These are phyloP conservation scores for Oreochromis grahami DNA, from an alignment of 2,797 vertebrate genomes.

Conservation along the genomic window DNA sequence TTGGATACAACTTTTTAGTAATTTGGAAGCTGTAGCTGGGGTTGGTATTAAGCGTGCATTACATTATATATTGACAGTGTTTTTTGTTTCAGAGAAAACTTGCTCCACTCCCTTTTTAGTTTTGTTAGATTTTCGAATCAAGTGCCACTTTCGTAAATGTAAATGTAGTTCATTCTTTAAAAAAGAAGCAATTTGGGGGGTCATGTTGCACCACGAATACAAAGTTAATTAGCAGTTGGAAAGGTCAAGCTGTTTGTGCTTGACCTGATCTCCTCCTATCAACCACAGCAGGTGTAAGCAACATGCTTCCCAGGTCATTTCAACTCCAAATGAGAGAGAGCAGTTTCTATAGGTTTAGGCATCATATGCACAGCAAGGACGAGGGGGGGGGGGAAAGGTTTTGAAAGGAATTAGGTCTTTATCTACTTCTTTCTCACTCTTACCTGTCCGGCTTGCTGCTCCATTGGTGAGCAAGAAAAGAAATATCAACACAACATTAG, in stretches of 20 bases:
- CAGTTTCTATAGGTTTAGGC: not conserved
- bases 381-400: not conserved
- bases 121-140: not conserved
- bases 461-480: slow-evolving; percentile 87
- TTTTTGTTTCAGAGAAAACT: not conserved
- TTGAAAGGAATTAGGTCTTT: slow-evolving; percentile 8
- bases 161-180: not conserved
- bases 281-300: not conserved
- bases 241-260: not conserved
- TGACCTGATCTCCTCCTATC: not conserved
- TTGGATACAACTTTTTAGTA: not conserved
- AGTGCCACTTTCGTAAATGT: not conserved
- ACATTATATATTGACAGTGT: not conserved
- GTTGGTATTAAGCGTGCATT: not conserved
- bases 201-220: not conserved
- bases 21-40: not conserved
- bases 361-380: not conserved
- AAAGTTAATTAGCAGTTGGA: not conserved
- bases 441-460: slow-evolving; percentile 99
- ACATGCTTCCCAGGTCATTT: not conserved
- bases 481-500: slow-evolving; percentile 82
- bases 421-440: slow-evolving; percentile 62
- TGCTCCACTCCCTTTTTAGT: not conserved
- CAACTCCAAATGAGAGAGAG: not conserved
- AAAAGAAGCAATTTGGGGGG: not conserved